Conservation (phyloP, 2,113 vertebrate species). For the Crocuta crocuta region DNA sequence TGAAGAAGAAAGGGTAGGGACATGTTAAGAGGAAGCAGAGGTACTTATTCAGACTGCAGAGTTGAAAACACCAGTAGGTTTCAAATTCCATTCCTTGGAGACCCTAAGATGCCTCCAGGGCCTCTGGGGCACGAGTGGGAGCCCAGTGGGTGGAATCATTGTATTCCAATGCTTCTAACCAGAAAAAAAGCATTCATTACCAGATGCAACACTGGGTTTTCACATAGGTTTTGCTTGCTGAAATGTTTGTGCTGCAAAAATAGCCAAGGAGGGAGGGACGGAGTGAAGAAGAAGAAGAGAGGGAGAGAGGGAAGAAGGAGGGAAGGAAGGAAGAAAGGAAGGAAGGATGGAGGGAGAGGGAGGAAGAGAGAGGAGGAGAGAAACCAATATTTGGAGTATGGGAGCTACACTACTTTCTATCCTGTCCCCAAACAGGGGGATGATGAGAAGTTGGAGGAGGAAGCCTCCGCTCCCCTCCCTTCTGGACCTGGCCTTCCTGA, state of each 20-base stretch:
- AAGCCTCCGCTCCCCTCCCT: background rate
- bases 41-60: background rate
- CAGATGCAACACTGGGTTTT: background rate
- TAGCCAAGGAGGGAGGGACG: background rate
- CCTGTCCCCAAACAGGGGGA: background rate
- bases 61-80: background rate
- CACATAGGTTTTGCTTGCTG: background rate
- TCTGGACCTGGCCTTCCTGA: background rate
- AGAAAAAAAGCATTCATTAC: background rate
- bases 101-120: background rate
- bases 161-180: background rate
- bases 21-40: background rate
- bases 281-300: background rate
- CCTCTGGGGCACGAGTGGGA: background rate
- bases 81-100: background rate
- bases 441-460: background rate
- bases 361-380: background rate
- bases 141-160: background rate
- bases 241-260: background rate
- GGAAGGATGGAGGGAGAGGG: accelerated
- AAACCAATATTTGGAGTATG: background rate
- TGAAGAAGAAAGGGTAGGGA: background rate
- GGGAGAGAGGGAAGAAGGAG: background rate
- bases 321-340: accelerated
- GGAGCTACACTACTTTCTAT: background rate